Conservation (phyloP, 2,113 vertebrate genomes). For the Hiodon alosoides region DNA sequence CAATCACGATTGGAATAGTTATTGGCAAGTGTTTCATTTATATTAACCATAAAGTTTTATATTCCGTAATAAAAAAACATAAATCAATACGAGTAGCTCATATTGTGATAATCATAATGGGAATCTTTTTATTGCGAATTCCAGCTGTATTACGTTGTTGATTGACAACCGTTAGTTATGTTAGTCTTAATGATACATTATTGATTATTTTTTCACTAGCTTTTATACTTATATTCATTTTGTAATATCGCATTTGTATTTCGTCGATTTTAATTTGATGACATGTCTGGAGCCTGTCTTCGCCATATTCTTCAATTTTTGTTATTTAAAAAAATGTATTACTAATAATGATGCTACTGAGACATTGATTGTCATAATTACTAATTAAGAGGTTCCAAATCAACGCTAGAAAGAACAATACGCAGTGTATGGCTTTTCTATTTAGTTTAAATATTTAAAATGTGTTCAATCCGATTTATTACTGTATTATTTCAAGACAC, state of each 20-base stretch:
- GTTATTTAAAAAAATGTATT: neutral
- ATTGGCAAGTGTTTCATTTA: slow-evolving; percentile 4
- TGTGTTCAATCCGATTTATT: too few relatives aligned
- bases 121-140: too few relatives aligned
- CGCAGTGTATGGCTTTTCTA: too few relatives aligned
- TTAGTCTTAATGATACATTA: neutral
- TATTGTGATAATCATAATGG: neutral
- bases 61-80: neutral
- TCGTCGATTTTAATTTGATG: neutral
- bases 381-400: too few relatives aligned
- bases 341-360: too few relatives aligned
- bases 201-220: slow-evolving; percentile 9
- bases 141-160: neutral
- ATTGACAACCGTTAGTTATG: neutral
- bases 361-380: too few relatives aligned
- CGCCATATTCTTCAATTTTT: neutral
- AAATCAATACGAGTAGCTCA: neutral
- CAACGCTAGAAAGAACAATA: too few relatives aligned
- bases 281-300: neutral
- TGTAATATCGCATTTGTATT: neutral
- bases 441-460: too few relatives aligned
- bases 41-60: slow-evolving; percentile 15
- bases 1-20: neutral
- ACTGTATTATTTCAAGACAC: too few relatives aligned
- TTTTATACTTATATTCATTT: neutral